Evolutionary conservation across 2,113 vertebrate species (phyloP), one percentile per base, ranked within the genome.

Genomic region (Aspiorhynchus laticeps): DNA sequence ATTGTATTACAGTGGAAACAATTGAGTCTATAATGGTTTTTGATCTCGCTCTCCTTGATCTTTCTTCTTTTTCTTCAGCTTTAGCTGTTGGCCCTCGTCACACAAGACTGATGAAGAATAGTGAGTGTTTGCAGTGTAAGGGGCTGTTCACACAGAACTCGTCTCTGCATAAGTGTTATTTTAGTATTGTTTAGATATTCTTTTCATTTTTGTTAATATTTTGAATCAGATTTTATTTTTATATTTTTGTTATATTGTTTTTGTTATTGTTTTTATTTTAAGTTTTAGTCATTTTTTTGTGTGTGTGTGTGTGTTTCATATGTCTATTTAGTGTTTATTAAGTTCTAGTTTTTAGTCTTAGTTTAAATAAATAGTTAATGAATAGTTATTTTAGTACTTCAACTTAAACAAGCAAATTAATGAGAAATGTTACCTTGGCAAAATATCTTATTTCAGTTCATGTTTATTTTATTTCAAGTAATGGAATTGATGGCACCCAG

Each of bases 1-100:
- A 90, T 88, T 87, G 80, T 88, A 90, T 89, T 88, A 84, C 69
- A 51, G 69, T 73, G 86, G 84, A 88, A 89, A 87, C 86, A 85
- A 89, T 89, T 84, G 89, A 88, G 69, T 84, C 84, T 31, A n/a
- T 81, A 89, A 87, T 86, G 80, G 59, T 88, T 90, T 87, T 73
- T 90, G 56, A 80, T 69, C 73, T 77, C 24, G 33, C 48, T 84
- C 48, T 53, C 43, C n/a, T 65, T 48, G 31, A 51, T 38, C 21
- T 78, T 15, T 80, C 24, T 15, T 59, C 59, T 56, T 84, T 74
- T 74, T 19, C 46, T 86, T 85, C 31, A 38, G 41, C 31, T 56
- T 75, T 85, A 31, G 21, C 46, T 77, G 46, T 21, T 82, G 19
- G 17, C 26, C 19, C 21, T 83, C 59, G 63, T 41, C 61, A 21